phyloP scores from a whole-genome alignment of 1,140 invertebrate species.

The Diorhabda sublineata region DNA sequence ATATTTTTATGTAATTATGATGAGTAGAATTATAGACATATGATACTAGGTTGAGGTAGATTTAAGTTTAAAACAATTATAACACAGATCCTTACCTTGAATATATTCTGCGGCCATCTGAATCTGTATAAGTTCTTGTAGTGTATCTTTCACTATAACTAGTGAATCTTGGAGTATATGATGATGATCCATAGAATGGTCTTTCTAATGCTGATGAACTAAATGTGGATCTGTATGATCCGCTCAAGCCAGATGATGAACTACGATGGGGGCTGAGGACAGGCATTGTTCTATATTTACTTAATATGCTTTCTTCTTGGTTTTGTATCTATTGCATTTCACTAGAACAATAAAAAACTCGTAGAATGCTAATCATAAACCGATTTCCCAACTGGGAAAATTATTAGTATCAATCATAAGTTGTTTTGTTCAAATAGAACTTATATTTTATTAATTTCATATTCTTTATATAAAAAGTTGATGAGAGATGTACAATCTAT shows the following conservation, averaged over 20 bases:
- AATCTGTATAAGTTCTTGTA: conserved; percentile 48
- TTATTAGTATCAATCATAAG: no score
- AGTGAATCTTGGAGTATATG: conserved; percentile 48
- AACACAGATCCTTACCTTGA: conserved; percentile 34
- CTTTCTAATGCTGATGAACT: conserved; percentile 51
- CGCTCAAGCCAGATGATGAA: conserved; percentile 43
- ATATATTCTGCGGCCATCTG: conserved; percentile 41
- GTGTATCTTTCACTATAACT: conserved; percentile 50
- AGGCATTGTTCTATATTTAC: conserved; percentile 47
- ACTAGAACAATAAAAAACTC: conserved; percentile 13
- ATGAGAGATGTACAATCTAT: no score
- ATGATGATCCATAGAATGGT: conserved; percentile 50
- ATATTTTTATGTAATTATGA: no score
- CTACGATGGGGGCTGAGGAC: conserved; percentile 54
- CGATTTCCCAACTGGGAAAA: no score
- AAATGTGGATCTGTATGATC: conserved; percentile 51
- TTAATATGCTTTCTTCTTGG: neutral
- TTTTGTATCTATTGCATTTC: conserved; percentile 14
- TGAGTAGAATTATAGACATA: no score
- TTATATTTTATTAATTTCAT: no score
- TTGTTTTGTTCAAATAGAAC: no score
- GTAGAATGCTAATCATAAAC: neutral
- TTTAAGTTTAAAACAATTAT: no score
- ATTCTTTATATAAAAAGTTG: no score
- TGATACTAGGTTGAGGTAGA: no score